Conservation (phyloP, 1,140 invertebrate species). For the Lysiphlebus fabarum region DNA sequence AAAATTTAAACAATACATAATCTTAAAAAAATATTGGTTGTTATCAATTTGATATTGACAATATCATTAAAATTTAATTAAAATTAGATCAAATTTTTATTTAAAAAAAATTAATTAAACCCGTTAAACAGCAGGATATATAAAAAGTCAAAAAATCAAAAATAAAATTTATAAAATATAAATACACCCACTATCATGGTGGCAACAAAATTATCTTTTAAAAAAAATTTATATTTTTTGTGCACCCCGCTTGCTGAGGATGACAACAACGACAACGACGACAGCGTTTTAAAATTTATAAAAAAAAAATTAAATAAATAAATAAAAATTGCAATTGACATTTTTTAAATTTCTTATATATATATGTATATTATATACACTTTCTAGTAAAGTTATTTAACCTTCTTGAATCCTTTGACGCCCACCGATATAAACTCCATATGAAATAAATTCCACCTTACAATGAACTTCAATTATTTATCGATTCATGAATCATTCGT, state of each 20-base stretch:
- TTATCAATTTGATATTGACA: too few species aligned
- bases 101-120: conserved; percentile 20
- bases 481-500: conserved; percentile 28
- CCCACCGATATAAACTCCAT: conserved; percentile 7
- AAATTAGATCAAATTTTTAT: conserved; percentile 43
- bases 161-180: too few species aligned
- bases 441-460: conserved; percentile 9
- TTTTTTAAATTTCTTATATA: too few species aligned
- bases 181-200: too few species aligned
- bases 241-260: conserved; percentile 3
- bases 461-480: conserved; percentile 30
- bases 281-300: too few species aligned
- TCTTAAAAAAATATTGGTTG: too few species aligned
- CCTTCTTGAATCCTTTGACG: not conserved
- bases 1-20: too few species aligned
- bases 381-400: too few species aligned
- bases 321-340: too few species aligned
- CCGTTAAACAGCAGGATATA: conserved; percentile 31
- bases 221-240: conserved; percentile 23
- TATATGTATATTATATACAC: too few species aligned
- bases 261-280: conserved; percentile 1
- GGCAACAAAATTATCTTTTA: conserved; percentile 12
- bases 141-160: too few species aligned
- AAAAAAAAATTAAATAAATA: too few species aligned
- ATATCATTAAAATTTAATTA: conserved; percentile 42